These are phyloP conservation scores for Drosophila guanche DNA, from an alignment of 1,140 invertebrate species.

Conservation along the genomic window DNA sequence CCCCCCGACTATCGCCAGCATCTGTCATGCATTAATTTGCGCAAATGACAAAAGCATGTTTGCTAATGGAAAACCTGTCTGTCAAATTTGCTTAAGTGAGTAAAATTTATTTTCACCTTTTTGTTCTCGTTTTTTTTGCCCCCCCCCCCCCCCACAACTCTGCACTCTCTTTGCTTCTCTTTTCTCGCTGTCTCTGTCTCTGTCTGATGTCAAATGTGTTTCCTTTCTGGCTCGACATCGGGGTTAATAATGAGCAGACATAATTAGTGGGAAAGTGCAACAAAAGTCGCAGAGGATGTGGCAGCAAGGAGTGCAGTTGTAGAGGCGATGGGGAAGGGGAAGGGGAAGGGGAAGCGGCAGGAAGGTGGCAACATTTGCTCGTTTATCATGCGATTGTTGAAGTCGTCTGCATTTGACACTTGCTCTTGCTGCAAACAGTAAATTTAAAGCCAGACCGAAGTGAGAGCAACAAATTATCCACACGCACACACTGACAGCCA, in stretches of 20 bases:
- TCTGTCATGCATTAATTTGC: conserved; percentile 69
- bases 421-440: conserved; percentile 57
- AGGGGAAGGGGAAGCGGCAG: background rate
- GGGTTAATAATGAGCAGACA: conserved; percentile 71
- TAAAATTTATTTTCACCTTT: conserved; percentile 67
- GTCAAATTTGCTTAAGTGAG: conserved; percentile 71
- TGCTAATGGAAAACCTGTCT: conserved; percentile 76
- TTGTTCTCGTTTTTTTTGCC: conserved; percentile 21
- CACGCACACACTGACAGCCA: conserved; percentile 10
- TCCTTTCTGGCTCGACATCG: conserved; percentile 50
- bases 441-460: conserved; percentile 67
- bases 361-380: conserved; percentile 15
- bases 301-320: conserved; percentile 27
- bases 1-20: background rate
- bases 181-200: background rate
- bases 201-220: conserved; percentile 23
- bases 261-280: conserved; percentile 62
- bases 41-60: conserved; percentile 80
- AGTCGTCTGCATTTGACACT: conserved; percentile 70
- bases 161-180: background rate
- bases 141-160: background rate
- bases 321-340: background rate
- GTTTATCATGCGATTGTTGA: conserved; percentile 55
- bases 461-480: conserved; percentile 65
- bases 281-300: background rate